Evolutionary conservation across 2,113 vertebrate genomes (phyloP), one percentile per base, ranked within the genome.

Genomic region (Sakesphorus luctuosus): DNA sequence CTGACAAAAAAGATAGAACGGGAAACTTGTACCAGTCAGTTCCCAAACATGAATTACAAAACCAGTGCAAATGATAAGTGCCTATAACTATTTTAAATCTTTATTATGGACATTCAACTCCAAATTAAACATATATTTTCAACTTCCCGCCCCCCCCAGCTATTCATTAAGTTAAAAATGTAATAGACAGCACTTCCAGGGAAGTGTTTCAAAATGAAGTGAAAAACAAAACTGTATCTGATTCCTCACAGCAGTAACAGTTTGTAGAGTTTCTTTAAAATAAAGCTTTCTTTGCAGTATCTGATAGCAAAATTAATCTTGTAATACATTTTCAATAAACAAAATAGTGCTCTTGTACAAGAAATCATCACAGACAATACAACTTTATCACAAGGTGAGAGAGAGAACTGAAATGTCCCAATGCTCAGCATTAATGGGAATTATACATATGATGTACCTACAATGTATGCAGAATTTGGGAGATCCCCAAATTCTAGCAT

Each of bases 1-100:
- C 99, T 99, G 87, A 59, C 74, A 97, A 84, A 90, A 26, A 96
- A 71, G 62, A n/a, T 11, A 62, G 91, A 76, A 96, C 89, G 75
- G 24, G 2, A 76, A 91, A 94, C 47, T 68, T 68, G 28, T 4
- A 67, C 9, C 38, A 68, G 35, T 86, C 28, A 84, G 73, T 11
- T 86, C 35, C n/a, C 47, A 90, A 88, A 87, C 3, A 13, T 6
- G 5, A 87, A 46, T 58, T 81, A 81, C 11, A 92, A 66, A 85
- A 53, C 38, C 25, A 91, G 14, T 25, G 7, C 25, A 89, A 68
- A n/a, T 18, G 2, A 1, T 20, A 68, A 63, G n/a, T 3, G 7
- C 23, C 31, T 10, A 4, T 24, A 67, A 49, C 10, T 4, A 85
- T 46, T 83, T 93, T 15, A 66, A 31, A 65, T 24, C 50, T 80